Percentiles rank a stretch among this genome's conserved stretches.
These are phyloP conservation scores for Sussaba pulchella DNA, from an alignment of 2,888 invertebrate genomes.

Conservation along the genomic window DNA sequence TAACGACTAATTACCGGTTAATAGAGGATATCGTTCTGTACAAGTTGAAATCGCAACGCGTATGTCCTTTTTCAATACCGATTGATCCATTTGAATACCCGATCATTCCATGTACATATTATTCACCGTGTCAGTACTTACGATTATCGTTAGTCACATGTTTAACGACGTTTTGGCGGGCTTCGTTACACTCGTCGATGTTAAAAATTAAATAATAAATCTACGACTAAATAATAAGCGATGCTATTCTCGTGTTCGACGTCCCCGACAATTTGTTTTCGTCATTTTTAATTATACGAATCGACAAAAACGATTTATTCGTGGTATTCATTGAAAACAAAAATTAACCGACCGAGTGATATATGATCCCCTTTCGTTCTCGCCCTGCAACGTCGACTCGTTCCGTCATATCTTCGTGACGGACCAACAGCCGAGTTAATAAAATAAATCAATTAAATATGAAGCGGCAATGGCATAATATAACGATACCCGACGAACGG, in stretches of 20 bases:
- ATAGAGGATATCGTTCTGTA: too few species aligned
- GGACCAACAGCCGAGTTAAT: too few species aligned
- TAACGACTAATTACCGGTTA: too few species aligned
- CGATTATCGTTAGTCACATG: slow-evolving; percentile 56
- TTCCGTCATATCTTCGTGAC: too few species aligned
- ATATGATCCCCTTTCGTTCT: too few species aligned
- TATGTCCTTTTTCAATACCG: too few species aligned
- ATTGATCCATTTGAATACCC: not conserved
- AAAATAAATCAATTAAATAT: too few species aligned
- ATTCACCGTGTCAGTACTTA: slow-evolving; percentile 54
- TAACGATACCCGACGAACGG: too few species aligned
- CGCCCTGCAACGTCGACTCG: too few species aligned
- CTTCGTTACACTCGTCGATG: slow-evolving; percentile 39
- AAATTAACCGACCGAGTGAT: too few species aligned
- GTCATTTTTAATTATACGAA: not conserved
- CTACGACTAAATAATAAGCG: not conserved
- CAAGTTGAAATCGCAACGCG: too few species aligned
- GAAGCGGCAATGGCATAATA: too few species aligned
- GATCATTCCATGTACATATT: slow-evolving; percentile 8
- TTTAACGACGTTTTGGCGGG: slow-evolving; percentile 53
- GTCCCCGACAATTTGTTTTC: not conserved
- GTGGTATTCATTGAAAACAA: slow-evolving; percentile 5
- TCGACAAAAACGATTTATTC: not conserved
- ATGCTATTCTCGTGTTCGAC: slow-evolving; percentile 33
- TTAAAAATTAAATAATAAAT: slow-evolving; percentile 20